These are phyloP conservation scores for Agrotis puta DNA, from an alignment of 2,888 invertebrate species.

Conservation along the genomic window DNA sequence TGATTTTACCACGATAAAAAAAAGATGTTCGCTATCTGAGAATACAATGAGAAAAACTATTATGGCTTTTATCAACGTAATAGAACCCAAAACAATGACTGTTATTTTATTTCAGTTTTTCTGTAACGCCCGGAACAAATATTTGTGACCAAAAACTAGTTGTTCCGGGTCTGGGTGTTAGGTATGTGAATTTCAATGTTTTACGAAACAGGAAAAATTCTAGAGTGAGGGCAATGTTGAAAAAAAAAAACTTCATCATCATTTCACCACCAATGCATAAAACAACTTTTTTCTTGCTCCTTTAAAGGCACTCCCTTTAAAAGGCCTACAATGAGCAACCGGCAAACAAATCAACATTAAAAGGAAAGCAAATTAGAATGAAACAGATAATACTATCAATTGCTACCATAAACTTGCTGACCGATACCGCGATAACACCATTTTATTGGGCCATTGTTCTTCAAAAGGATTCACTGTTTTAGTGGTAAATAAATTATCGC, in stretches of 20 bases:
- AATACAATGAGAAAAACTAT: too few relatives aligned
- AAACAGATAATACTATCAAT: slow-evolving; percentile 61
- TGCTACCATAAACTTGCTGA: slow-evolving; percentile 61
- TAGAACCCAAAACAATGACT: too few relatives aligned
- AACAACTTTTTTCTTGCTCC: not conserved
- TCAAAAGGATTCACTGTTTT: slow-evolving; percentile 63
- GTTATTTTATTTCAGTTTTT: too few relatives aligned
- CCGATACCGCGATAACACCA: slow-evolving; percentile 65
- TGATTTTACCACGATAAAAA: too few relatives aligned
- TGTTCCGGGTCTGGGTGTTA: too few relatives aligned
- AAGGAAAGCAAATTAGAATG: slow-evolving; percentile 63
- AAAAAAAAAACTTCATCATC: not conserved
- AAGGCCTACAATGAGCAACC: slow-evolving; percentile 47
- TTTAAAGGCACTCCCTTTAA: slow-evolving; percentile 32
- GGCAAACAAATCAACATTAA: slow-evolving; percentile 50
- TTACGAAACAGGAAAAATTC: too few relatives aligned
- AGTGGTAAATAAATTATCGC: slow-evolving; percentile 59
- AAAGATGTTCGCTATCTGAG: too few relatives aligned
- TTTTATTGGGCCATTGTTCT: slow-evolving; percentile 68
- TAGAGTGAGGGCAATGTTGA: too few relatives aligned
- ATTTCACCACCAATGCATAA: not conserved
- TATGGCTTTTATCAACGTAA: too few relatives aligned
- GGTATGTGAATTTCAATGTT: too few relatives aligned
- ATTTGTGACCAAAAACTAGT: too few relatives aligned
- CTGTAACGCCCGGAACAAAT: too few relatives aligned